These are phyloP conservation scores for Carpatolechia fugitivella DNA, from an alignment of 2,888 invertebrate species.

Conservation along the genomic window DNA sequence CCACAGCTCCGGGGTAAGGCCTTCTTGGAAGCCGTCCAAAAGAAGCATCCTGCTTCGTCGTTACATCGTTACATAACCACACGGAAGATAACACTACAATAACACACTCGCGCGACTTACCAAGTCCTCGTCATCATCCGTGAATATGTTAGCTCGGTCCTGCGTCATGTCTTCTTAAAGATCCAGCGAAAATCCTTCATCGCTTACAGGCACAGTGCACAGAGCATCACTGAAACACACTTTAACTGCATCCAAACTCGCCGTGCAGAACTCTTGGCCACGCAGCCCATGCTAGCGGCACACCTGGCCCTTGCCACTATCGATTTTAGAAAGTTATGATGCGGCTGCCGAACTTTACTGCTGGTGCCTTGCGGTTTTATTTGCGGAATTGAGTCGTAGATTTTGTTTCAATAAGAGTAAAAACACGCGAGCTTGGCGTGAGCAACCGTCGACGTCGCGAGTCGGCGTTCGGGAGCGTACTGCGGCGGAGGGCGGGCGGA, in stretches of 20 bases:
- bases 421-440: constrained; percentile 24
- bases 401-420: constrained; percentile 25
- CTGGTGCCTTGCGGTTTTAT: neutral
- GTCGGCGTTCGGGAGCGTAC: constrained; percentile 50
- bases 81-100: neutral
- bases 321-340: constrained; percentile 13
- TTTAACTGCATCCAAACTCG: constrained; percentile 67
- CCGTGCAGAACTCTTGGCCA: constrained; percentile 11
- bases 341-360: neutral
- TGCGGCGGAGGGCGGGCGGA: constrained; percentile 68
- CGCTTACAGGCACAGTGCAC: constrained; percentile 58
- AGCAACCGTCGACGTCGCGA: constrained; percentile 43
- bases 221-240: constrained; percentile 53
- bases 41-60: too few relatives aligned
- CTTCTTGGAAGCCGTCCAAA: constrained; percentile 49
- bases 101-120: constrained; percentile 39
- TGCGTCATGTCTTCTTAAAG: constrained; percentile 62
- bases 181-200: constrained; percentile 55
- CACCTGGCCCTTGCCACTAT: constrained; percentile 16
- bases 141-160: constrained; percentile 66
- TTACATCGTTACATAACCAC: constrained; percentile 18
- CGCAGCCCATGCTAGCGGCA: constrained; percentile 13
- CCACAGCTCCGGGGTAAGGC: constrained; percentile 16
- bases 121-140: constrained; percentile 72
- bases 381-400: constrained; percentile 8